Conservation (phyloP, 2,888 invertebrate species). For the Trypoxylon attenuatum region DNA sequence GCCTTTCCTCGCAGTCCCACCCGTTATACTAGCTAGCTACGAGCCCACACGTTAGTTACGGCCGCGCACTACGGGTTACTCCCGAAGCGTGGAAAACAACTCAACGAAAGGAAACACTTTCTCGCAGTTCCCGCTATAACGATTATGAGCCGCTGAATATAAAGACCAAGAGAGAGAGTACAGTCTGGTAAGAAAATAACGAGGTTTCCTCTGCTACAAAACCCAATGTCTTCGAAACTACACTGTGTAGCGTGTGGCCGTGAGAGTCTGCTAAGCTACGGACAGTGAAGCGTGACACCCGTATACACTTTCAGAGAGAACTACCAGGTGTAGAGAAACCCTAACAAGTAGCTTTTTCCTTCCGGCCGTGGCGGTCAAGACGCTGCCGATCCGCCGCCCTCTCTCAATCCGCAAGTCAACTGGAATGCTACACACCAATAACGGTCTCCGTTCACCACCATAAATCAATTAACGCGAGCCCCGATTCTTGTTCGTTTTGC, state of each 20-base stretch:
- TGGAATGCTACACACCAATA: background rate
- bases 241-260: constrained; percentile 25
- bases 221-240: constrained; percentile 19
- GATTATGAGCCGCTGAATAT: constrained; percentile 18
- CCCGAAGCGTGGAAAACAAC: constrained; percentile 62
- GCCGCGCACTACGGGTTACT: constrained; percentile 48
- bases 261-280: constrained; percentile 40
- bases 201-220: constrained; percentile 2
- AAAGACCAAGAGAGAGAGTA: constrained; percentile 32
- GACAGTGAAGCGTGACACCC: constrained; percentile 35
- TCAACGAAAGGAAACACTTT: constrained; percentile 64
- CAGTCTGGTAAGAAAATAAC: constrained; percentile 17
- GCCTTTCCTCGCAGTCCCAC: constrained; percentile 18
- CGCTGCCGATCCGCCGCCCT: background rate
- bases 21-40: constrained; percentile 15
- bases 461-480: background rate
- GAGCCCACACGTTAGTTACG: background rate
- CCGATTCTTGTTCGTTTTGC: constrained; percentile 1
- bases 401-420: background rate
- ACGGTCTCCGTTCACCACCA: background rate
- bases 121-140: constrained; percentile 52
- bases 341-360: constrained; percentile 26
- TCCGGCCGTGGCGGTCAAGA: background rate
- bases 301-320: constrained; percentile 31
- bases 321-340: constrained; percentile 26